Base-by-base conservation (phyloP, 2,797 vertebrate genomes). In the Oophaga sylvatica region DNA sequence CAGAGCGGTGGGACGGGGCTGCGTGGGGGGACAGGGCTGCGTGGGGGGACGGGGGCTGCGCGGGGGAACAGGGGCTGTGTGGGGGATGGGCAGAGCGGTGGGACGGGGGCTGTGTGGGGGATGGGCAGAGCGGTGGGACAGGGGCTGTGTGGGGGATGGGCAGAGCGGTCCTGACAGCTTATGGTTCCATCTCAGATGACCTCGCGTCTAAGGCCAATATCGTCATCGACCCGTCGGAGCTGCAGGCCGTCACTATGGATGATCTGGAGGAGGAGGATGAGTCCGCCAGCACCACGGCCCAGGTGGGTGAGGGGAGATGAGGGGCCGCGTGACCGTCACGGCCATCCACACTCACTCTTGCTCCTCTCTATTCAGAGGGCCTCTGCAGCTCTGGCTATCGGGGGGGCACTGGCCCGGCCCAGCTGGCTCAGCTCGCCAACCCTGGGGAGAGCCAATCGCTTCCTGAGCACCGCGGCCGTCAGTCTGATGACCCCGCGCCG, bases 401-500 rank as follows among this genome's bases (percentile, higher is more conserved):
- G 97, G 0, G 97, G 96, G 0, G 95, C 97, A 15, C 92, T 98
- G 67, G 96, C 97, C 17, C 94, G 98, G 83, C 97, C 97, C 15
- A 96, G 97, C 92, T 99, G 98, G 98, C 92, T 99, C 90, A 99
- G 98, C 90, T 99, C 98, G 41, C 98, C 98, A 1, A 99, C 98
- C 0, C 90, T 98, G 91, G 98, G 98, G 57, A 95, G 98, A 83
- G 97, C 98, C 84, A 99, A 99, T 88, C 96, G 97, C 26, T 99
- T 99, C 91, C 95, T 99, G 87, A 99, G 97, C 94, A 98, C 98
- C 0, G 98, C 98, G 0, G 97, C 98, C 0, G 97, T 99, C 92
- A 99, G 97, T 89, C 96, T 99, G 87, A 99, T 99, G 98, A 98
- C 96, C 67, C 97, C 98, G 0, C 94, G 98, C 12, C 93, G 98